These are phyloP conservation scores for Rhynchopsitta pachyrhyncha DNA, from an alignment of 2,113 vertebrate species.

Conservation along the genomic window DNA sequence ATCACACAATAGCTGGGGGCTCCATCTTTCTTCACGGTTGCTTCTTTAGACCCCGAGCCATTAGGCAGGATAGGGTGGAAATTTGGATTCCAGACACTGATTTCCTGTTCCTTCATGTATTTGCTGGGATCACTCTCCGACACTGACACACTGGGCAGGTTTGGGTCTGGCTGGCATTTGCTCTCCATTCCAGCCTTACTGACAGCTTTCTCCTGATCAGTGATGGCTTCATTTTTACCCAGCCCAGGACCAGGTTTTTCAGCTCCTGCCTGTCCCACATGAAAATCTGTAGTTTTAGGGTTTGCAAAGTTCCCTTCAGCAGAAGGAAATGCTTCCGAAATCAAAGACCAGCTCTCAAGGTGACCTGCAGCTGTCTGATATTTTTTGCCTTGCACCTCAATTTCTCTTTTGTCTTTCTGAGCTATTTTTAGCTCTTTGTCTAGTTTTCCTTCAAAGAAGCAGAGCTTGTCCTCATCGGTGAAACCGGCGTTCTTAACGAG, in stretches of 20 bases:
- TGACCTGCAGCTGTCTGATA: constrained; percentile 69
- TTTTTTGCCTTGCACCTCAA: constrained; percentile 60
- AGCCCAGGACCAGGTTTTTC: neutral
- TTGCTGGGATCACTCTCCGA: neutral
- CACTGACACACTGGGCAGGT: neutral
- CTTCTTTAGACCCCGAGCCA: constrained; percentile 38
- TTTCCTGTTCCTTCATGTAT: constrained; percentile 58
- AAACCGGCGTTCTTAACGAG: constrained; percentile 78
- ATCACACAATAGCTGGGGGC: constrained; percentile 68
- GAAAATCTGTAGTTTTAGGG: constrained; percentile 51
- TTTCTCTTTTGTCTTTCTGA: constrained; percentile 69
- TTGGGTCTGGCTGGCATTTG: constrained; percentile 7
- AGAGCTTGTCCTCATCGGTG: constrained; percentile 91
- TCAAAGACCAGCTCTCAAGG: constrained; percentile 75
- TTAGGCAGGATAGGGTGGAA: constrained; percentile 59
- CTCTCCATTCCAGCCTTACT: constrained; percentile 53
- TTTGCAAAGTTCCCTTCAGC: constrained; percentile 15
- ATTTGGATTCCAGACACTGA: constrained; percentile 76
- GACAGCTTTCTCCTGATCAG: constrained; percentile 63
- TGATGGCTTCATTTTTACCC: constrained; percentile 56
- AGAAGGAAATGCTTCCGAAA: constrained; percentile 44
- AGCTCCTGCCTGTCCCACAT: constrained; percentile 2
- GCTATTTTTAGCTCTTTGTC: constrained; percentile 81
- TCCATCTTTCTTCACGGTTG: constrained; percentile 63
- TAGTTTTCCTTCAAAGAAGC: constrained; percentile 83